These are phyloP conservation scores for Potamilus streckersoni DNA, from an alignment of 1,140 invertebrate genomes.

Conservation along the genomic window DNA sequence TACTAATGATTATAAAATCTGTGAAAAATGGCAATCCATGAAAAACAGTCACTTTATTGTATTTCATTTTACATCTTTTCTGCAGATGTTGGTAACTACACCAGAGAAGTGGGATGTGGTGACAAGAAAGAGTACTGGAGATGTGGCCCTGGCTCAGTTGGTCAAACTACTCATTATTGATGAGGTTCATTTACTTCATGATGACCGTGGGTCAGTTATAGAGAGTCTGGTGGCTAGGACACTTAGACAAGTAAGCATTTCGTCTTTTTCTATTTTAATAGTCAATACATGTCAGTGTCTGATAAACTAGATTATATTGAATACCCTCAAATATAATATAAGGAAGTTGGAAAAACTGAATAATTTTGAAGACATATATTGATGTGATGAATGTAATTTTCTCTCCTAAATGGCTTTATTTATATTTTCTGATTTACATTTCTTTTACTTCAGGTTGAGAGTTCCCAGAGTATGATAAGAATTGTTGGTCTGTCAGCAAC, in stretches of 20 bases:
- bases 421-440: conserved; percentile 13
- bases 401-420: background rate
- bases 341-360: too few species aligned
- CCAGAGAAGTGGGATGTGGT: conserved; percentile 99
- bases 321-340: background rate
- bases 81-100: conserved; percentile 93
- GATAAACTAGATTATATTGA: background rate
- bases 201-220: conserved; percentile 96
- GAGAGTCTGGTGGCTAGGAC: conserved; percentile 97
- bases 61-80: background rate
- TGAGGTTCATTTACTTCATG: conserved; percentile 97
- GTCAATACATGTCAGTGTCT: background rate
- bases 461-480: conserved; percentile 95
- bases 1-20: too few species aligned
- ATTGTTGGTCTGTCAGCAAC: conserved; percentile 99
- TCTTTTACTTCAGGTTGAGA: conserved; percentile 79
- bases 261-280: background rate
- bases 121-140: conserved; percentile 92
- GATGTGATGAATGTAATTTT: background rate
- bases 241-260: conserved; percentile 78
- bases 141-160: conserved; percentile 89
- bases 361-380: background rate
- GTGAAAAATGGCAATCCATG: too few species aligned
- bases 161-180: conserved; percentile 98
- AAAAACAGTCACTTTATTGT: too few species aligned